Percentiles rank a stretch among this genome's conserved stretches.
phyloP scores from a whole-genome alignment of 2,113 vertebrate genomes.

The Antennarius striatus region DNA sequence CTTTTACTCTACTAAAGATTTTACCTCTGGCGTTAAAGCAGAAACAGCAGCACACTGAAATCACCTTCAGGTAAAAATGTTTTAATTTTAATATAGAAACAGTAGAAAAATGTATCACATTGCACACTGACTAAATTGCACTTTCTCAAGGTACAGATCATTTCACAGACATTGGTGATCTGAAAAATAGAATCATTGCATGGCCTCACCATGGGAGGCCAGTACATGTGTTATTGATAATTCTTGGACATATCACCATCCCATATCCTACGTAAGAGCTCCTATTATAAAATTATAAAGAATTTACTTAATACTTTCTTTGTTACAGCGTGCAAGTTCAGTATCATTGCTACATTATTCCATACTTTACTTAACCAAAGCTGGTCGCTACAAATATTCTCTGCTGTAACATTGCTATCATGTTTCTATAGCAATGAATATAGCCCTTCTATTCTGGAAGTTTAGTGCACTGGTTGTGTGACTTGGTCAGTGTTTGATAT shows the following conservation, averaged over 20 bases:
- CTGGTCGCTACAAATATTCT: conserved; percentile 53
- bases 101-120: conserved; percentile 86
- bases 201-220: conserved; percentile 35
- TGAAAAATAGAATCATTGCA: conserved; percentile 42
- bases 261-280: conserved; percentile 27
- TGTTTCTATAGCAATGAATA: conserved; percentile 43
- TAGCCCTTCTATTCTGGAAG: conserved; percentile 71
- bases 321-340: conserved; percentile 41
- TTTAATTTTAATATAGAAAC: conserved; percentile 81
- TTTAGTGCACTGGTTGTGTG: conserved; percentile 59
- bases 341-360: conserved; percentile 53
- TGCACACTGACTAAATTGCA: conserved; percentile 84
- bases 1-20: background rate
- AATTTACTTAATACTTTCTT: conserved; percentile 40
- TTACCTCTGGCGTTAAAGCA: conserved; percentile 4
- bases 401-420: conserved; percentile 42
- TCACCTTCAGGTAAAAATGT: conserved; percentile 59
- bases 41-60: conserved; percentile 46
- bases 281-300: conserved; percentile 29
- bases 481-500: conserved; percentile 27
- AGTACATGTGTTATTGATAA: conserved; percentile 37
- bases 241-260: conserved; percentile 33
- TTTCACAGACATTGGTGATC: conserved; percentile 61
- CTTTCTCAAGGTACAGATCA: conserved; percentile 79
- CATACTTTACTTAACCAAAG: conserved; percentile 44